A percentile compares a stretch with the other conserved stretches of the same genome.
phyloP scores from a whole-genome alignment of 2,888 invertebrate species.

The Brenthis hecate region DNA sequence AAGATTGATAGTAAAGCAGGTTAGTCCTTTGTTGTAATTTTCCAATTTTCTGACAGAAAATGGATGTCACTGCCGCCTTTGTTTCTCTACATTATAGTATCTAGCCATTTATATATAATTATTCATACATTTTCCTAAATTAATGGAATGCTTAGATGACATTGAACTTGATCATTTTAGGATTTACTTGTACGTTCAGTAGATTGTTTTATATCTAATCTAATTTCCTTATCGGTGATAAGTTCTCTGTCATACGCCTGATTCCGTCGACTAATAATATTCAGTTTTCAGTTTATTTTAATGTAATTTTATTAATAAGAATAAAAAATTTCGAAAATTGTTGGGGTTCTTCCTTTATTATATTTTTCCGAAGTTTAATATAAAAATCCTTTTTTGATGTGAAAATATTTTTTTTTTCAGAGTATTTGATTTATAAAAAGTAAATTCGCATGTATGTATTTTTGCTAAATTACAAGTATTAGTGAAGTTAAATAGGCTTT shows the following conservation, averaged over 20 bases:
- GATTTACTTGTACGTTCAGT: conserved; percentile 5
- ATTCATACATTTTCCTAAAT: background rate
- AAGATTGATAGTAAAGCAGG: conserved; percentile 78
- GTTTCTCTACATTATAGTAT: background rate
- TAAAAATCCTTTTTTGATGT: too few relatives aligned
- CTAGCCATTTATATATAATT: background rate
- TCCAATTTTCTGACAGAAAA: background rate
- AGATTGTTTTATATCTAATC: conserved; percentile 31
- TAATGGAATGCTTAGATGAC: conserved; percentile 16
- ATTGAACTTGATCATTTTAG: conserved; percentile 31
- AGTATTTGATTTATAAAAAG: too few relatives aligned
- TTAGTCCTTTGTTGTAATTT: conserved; percentile 45
- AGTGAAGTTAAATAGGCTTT: too few relatives aligned
- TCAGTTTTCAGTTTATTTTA: background rate
- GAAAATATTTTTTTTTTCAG: too few relatives aligned
- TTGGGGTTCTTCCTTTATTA: too few relatives aligned
- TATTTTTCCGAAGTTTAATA: too few relatives aligned
- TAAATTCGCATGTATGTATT: too few relatives aligned
- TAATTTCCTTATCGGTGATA: conserved; percentile 30
- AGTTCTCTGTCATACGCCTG: background rate
- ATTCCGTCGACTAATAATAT: background rate
- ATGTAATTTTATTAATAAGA: too few relatives aligned
- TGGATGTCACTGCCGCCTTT: background rate
- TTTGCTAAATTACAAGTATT: too few relatives aligned
- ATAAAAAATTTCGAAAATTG: too few relatives aligned